Evolutionary conservation across 2,113 vertebrate species (phyloP), one percentile per base, ranked within the genome.

Genomic region (Pogona vitticeps): DNA sequence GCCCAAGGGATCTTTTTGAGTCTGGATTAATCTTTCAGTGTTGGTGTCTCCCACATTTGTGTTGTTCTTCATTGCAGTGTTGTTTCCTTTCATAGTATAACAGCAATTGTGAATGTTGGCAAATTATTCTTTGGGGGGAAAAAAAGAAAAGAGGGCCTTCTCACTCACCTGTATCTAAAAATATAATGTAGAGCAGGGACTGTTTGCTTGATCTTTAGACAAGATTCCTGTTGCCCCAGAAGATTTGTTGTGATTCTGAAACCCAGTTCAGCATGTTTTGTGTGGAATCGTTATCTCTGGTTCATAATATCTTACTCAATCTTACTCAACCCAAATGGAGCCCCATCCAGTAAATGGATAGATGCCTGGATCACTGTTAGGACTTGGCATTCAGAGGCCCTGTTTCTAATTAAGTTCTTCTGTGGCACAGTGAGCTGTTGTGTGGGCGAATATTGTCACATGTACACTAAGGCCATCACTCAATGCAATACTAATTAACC

Each of bases 381-480:
- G 89, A 90, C 85, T 80, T 91, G 0, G 0, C 78, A 90, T 81
- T 82, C 88, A 88, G 82, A 84, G 89, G 78, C 89, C 46, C 85
- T 68, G 87, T 91, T 89, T 89, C 88, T 93, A 90, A 94, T 94
- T 88, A 94, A 91, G 86, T 88, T 59, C 88, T 91, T 91, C 73
- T 80, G 90, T 80, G 86, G 90, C 89, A 70, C 75, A 89, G 80
- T 76, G 90, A 91, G 81, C 88, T 76, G 68, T 15, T 31, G 88
- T 89, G 92, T 82, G 92, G 90, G 90, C 89, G 89, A 84, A 20
- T 67, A 58, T 84, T 87, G 88, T 90, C 94, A 92, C 65, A 13
- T 91, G 92, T 80, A 82, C 84, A 88, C 82, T 86, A 59, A 89
- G 91, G 91, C 82, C 91, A 91, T 78, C 0, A 1, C 84, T 92